Conservation (phyloP, 2,888 invertebrate species). For the Saturnia japonica region DNA sequence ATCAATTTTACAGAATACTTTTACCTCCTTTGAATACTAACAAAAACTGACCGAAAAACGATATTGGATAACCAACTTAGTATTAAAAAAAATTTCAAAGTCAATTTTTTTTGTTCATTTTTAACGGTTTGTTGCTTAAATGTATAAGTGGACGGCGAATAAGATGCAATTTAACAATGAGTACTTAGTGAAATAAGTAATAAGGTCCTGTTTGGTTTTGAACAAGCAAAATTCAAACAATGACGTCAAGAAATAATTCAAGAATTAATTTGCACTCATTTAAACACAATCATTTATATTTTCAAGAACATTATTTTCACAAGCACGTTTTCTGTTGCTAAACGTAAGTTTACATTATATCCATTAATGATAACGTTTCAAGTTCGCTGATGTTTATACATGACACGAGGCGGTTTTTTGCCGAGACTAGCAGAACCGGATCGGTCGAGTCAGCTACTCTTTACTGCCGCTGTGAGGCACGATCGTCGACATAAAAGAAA, state of each 20-base stretch:
- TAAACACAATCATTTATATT: too few relatives aligned
- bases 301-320: background rate
- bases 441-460: slow-evolving; percentile 45
- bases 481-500: slow-evolving; percentile 46
- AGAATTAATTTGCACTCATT: background rate
- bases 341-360: background rate
- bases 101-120: too few relatives aligned
- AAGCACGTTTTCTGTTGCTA: background rate
- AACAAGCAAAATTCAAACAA: background rate
- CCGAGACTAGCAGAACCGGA: slow-evolving; percentile 36
- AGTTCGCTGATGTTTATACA: background rate
- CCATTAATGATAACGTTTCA: background rate
- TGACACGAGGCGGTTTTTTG: slow-evolving; percentile 33
- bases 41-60: background rate
- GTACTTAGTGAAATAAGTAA: background rate
- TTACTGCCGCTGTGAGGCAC: slow-evolving; percentile 41
- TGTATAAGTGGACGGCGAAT: background rate
- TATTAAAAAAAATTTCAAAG: too few relatives aligned
- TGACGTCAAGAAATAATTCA: background rate
- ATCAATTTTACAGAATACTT: too few relatives aligned
- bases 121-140: background rate
- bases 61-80: background rate
- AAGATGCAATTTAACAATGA: background rate
- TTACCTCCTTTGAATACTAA: background rate
- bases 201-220: background rate